Base-by-base conservation (phyloP, 2,888 invertebrate species). In the Caenorhabditis sp. region DNA sequence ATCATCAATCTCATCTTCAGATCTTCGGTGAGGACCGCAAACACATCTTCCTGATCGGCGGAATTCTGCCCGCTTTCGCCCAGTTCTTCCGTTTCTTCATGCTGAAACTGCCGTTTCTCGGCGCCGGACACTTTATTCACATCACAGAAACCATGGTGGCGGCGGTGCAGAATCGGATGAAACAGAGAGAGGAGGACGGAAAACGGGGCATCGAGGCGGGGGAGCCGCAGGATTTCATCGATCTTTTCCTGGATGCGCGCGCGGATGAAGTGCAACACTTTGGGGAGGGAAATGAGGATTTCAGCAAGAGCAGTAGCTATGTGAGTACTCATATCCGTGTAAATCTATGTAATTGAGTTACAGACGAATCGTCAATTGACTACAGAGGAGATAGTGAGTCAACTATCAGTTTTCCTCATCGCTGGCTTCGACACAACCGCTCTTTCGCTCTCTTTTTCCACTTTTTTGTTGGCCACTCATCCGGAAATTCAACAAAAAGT, bases 351-450 rank as follows among this genome's bases (percentile, higher is more conserved):
- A 20, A 22, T 11, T 22, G 3, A 13, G 20, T 48, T 55, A n/a
- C 53, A 75, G 59, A 35, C 32, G 8, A 55, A 75, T 20, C 53
- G 56, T 11, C 56, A 52, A 7, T 35, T 71, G 27, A 80, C 80
- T 1, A 70, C 68, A 5, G 63, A 72, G 9, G 89, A 90, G 66
- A 87, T 90, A 55, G 83, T 89, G 32, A 89, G 35, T 2, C 35
- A 35, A 13, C 35, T 35, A 9, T 9, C 90, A 70, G 86, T 91
- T 2, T 91, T 91, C 78, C 83, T 91, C 22, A 80, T 91, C 55
- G 91, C 90, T 15, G 91, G 92, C 0, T 92, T 91, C 77, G 91
- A 92, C 80, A 92, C 92, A 0, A 91, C 91, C 0, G 90, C 91
- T 9, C 89, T 90, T 2, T 88, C 90, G 2, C 83, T 92, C 8